phyloP scores from a whole-genome alignment of 1,140 invertebrate species.

The Melanaphis sacchari region DNA sequence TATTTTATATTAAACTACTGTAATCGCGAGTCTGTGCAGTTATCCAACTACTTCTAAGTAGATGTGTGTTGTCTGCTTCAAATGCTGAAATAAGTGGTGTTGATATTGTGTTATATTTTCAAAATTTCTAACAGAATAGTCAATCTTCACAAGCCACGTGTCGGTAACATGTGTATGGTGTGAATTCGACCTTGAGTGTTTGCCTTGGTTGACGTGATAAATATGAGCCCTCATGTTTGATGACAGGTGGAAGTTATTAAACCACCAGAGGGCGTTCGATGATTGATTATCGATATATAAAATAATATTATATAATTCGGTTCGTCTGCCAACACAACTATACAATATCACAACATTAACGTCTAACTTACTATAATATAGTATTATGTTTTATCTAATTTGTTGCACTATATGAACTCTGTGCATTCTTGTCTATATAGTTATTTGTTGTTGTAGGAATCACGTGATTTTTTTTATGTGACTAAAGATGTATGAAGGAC shows the following conservation, averaged over 20 bases:
- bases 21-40: neutral
- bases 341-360: neutral
- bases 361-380: neutral
- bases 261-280: slow-evolving; percentile 41
- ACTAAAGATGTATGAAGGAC: neutral
- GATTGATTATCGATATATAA: neutral
- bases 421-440: neutral
- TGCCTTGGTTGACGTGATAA: slow-evolving; percentile 8
- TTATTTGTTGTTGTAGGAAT: neutral
- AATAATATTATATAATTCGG: neutral
- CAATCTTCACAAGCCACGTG: neutral
- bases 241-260: slow-evolving; percentile 22
- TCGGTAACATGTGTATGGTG: neutral
- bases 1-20: neutral
- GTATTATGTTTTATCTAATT: neutral
- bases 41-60: neutral
- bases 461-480: neutral
- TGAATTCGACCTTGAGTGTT: slow-evolving; percentile 11
- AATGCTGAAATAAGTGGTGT: neutral
- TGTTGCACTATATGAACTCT: neutral
- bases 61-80: neutral
- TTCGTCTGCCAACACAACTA: neutral
- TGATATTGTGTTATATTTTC: neutral
- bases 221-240: neutral
- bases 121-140: neutral